phyloP scores from a whole-genome alignment of 1,140 invertebrate species.

The Oryzaephilus surinamensis region DNA sequence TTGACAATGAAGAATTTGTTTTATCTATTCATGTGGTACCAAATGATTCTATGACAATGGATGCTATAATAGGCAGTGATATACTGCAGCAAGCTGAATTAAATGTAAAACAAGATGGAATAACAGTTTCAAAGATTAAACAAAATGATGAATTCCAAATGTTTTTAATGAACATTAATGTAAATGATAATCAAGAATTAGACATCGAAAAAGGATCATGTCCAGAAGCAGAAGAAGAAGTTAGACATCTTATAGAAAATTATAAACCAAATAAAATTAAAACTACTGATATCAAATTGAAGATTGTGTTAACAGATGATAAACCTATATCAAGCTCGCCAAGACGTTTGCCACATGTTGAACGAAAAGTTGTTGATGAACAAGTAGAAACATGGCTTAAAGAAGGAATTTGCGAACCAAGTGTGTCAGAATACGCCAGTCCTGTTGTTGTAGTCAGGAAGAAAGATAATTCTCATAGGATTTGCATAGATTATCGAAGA shows the following conservation, averaged over 20 bases:
- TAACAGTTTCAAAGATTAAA: no score
- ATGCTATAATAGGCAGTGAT: no score
- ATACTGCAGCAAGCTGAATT: no score
- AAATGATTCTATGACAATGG: no score
- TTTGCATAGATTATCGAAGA: constrained; percentile 22
- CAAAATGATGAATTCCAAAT: no score
- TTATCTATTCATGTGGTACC: no score
- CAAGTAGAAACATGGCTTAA: constrained; percentile 9
- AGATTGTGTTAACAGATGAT: constrained; percentile 6
- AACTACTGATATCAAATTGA: constrained; percentile 9
- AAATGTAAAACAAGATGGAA: no score
- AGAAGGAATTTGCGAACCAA: constrained; percentile 9
- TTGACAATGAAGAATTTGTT: no score
- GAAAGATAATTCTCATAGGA: constrained; percentile 15
- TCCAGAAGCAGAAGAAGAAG: not conserved
- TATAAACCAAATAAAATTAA: not conserved
- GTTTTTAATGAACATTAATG: no score
- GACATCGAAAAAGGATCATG: no score
- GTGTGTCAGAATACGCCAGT: constrained; percentile 14
- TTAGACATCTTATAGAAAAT: constrained; percentile 1
- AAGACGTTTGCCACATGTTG: constrained; percentile 7
- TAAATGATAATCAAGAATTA: no score
- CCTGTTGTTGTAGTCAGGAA: constrained; percentile 15
- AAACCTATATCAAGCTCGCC: constrained; percentile 3
- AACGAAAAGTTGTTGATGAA: constrained; percentile 3